Evolutionary conservation across 2,888 invertebrate species (phyloP), one percentile per base, ranked within the genome.

Genomic region (Xanthorhoe designata): DNA sequence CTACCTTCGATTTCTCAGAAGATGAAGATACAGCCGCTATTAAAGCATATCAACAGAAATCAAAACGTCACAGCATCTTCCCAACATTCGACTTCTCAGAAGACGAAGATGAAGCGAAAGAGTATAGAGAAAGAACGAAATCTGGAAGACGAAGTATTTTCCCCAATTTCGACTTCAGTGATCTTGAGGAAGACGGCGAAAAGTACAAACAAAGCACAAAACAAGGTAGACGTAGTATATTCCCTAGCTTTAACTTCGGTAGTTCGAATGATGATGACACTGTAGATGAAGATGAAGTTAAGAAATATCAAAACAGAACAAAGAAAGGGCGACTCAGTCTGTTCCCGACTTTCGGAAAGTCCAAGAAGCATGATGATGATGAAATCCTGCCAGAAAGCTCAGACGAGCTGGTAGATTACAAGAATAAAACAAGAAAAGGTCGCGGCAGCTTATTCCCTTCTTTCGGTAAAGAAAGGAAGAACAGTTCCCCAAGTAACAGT

Each of bases 161-260:
- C 67, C 92, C 92, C 15, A 85, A 87, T 38, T 91, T 92, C 68
- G 92, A 92, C 74, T 90, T 91, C 59, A 90, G 88, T 65, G 91
- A 91, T 57, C 81, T 82, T 8, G 90, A 91, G 45, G 89, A 91
- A 42, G 84, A 87, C 51, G 81, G 86, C 7, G 85, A 81, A 66
- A 83, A 82, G 19, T 92, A 92, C 61, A 91, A 85, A 79, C 91
- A 92, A 79, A 86, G 76, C 64, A 91, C 92, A 7, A 88, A 79
- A 69, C 82, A 83, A 7, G 91, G 91, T 3, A 81, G 92, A 66
- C 85, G 89, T 61, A 92, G 92, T 60, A 91, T 92, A 71, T 92
- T 92, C 60, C 92, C 92, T 1, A 84, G 85, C 10, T 92, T 92
- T 58, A 86, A 92, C 75, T 92, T 92, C 61, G 86, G 83, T 52